Base-by-base conservation (phyloP, 2,888 invertebrate genomes). In the Orthonevra nobilis region DNA sequence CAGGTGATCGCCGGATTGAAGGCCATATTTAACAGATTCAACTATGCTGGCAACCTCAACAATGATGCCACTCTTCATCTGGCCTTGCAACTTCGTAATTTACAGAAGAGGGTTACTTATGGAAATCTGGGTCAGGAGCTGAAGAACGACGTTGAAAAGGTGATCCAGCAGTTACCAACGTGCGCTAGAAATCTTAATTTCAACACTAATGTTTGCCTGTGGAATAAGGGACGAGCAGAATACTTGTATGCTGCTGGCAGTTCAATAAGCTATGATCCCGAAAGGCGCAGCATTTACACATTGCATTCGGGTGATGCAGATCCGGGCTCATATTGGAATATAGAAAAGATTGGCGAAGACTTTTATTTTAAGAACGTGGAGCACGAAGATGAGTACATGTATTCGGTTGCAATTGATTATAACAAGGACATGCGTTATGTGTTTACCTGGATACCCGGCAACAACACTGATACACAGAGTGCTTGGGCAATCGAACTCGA, bases 151-250 rank as follows among this genome's bases (percentile, higher is more conserved):
- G 60, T 54, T 1, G 32, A 58, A 0, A 38, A 38, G 5, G 44
- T 74, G 1, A 6, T 74, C 9, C 19, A 54, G 14, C 52, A 44
- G 12, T 26, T 74, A 3, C 74, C 74, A 5, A 2, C 10, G 0
- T 74, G 74, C n/a, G 74, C 68, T 0, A 60, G 14, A 4, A 68
- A 46, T 15, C 38, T 74, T 2, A 68, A 38, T 12, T 74, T 74
- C 38, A 12, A 44, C 12, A 30, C 15, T 0, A 14, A 44, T 0
- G 52, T 74, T 1, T 74, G 74, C 3, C 9, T 74, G 7, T 74
- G 68, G 68, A 74, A 68, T 42, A 68, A 60, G 9, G 74, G 20
- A 0, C 28, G 42, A 1, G 26, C 9, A 7, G 15, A 32, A 7
- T 74, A 74, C 7, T 9, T 74, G 5, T 52, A 74, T 38, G 74